Evolutionary conservation across 1,140 invertebrate species (phyloP).

Genomic region (Meteorus sp.): DNA sequence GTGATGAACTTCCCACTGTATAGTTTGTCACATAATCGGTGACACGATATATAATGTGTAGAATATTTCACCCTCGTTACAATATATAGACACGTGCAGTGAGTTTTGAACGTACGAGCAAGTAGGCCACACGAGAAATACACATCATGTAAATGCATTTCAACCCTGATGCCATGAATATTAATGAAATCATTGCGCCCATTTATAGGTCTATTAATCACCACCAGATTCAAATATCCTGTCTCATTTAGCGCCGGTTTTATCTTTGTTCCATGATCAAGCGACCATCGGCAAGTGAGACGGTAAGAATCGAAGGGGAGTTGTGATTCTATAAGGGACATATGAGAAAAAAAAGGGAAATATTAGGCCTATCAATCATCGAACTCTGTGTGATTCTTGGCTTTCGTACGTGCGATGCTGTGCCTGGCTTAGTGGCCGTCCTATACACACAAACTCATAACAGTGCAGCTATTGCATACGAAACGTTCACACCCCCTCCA

Average conservation of each 20-base stretch:
- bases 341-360: conserved; percentile 25
- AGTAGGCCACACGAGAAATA: not conserved
- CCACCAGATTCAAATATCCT: conserved; percentile 49
- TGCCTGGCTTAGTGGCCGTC: conserved; percentile 24
- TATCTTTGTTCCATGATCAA: conserved; percentile 35
- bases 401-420: conserved; percentile 21
- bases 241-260: conserved; percentile 50
- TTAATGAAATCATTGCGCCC: conserved; percentile 56
- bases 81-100: conserved; percentile 8
- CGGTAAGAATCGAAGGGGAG: not conserved
- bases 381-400: conserved; percentile 19
- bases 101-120: conserved; percentile 4
- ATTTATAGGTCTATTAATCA: conserved; percentile 57
- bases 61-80: too few relatives aligned
- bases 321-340: not conserved
- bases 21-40: not conserved
- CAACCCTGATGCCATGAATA: conserved; percentile 46
- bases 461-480: conserved; percentile 30
- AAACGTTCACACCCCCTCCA: conserved; percentile 32
- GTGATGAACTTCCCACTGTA: conserved; percentile 9
- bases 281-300: not conserved
- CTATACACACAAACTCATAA: too few relatives aligned
- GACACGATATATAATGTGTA: not conserved
- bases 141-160: conserved; percentile 41
- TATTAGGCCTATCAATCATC: conserved; percentile 60